These are phyloP conservation scores for Antennarius maculatus DNA, from an alignment of 2,797 vertebrate species.

Conservation along the genomic window DNA sequence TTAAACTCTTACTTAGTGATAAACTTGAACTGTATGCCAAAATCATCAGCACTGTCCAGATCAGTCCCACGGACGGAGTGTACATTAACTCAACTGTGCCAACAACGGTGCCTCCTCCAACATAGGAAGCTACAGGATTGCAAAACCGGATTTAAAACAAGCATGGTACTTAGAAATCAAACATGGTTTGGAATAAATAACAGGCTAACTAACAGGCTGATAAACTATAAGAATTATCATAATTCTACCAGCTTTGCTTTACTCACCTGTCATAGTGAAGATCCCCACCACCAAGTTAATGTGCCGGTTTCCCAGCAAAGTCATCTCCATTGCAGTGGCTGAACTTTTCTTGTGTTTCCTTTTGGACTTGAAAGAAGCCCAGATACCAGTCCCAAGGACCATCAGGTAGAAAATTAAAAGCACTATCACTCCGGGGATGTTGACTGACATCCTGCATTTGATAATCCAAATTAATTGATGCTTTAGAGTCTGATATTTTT, in stretches of 20 bases:
- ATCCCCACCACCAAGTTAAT: conserved; percentile 44
- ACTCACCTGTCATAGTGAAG: conserved; percentile 59
- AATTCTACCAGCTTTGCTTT: neutral
- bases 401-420: conserved; percentile 55
- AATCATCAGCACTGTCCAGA: neutral
- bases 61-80: neutral
- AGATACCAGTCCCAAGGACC: conserved; percentile 52
- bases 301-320: conserved; percentile 43
- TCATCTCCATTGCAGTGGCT: conserved; percentile 38
- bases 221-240: too few species aligned
- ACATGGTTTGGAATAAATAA: too few species aligned
- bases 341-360: conserved; percentile 22
- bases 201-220: too few species aligned
- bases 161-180: too few species aligned
- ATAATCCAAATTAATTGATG: too few species aligned
- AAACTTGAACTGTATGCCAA: neutral
- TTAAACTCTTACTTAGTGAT: neutral
- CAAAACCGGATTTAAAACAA: too few species aligned
- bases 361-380: conserved; percentile 51
- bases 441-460: neutral
- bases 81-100: neutral
- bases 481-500: too few species aligned
- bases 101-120: neutral
- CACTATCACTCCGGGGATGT: conserved; percentile 39
- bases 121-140: neutral